Evolutionary conservation across 2,113 vertebrate species (phyloP).

Genomic region (Geococcyx californianus): DNA sequence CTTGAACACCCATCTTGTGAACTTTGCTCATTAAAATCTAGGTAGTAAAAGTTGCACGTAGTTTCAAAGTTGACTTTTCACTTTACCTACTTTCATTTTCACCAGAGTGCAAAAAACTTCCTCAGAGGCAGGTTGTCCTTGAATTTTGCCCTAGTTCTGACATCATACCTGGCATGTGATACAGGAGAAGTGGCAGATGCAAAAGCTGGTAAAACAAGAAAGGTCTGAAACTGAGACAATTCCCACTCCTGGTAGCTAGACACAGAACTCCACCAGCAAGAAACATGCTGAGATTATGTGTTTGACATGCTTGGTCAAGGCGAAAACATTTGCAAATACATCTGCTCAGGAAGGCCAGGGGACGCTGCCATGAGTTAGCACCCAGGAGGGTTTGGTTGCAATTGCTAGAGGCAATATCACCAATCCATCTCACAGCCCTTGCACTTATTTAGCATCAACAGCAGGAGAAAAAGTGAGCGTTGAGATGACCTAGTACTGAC

Average conservation of each 20-base stretch:
- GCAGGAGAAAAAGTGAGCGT: not conserved
- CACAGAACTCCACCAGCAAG: not conserved
- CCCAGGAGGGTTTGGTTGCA: not conserved
- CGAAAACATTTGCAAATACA: conserved; percentile 47
- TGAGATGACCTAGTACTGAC: conserved; percentile 12
- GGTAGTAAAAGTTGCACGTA: not conserved
- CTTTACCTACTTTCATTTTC: not conserved
- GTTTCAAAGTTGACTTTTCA: not conserved
- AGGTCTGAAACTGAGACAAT: not conserved
- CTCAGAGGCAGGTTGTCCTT: not conserved
- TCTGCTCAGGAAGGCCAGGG: not conserved
- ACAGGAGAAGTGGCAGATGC: not conserved
- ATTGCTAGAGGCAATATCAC: conserved; percentile 4
- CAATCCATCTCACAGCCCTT: not conserved
- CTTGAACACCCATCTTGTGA: not conserved
- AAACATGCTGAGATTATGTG: not conserved
- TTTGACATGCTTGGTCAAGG: conserved; percentile 44
- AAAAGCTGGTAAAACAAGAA: not conserved
- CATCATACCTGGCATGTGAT: not conserved
- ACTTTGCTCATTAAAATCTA: not conserved
- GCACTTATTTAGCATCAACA: not conserved
- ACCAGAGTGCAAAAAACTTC: not conserved
- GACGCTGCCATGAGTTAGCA: not conserved
- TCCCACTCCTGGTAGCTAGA: not conserved
- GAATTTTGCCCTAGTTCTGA: not conserved